Base-by-base conservation (phyloP, 2,797 vertebrate genomes). In the Capromys pilorides region DNA sequence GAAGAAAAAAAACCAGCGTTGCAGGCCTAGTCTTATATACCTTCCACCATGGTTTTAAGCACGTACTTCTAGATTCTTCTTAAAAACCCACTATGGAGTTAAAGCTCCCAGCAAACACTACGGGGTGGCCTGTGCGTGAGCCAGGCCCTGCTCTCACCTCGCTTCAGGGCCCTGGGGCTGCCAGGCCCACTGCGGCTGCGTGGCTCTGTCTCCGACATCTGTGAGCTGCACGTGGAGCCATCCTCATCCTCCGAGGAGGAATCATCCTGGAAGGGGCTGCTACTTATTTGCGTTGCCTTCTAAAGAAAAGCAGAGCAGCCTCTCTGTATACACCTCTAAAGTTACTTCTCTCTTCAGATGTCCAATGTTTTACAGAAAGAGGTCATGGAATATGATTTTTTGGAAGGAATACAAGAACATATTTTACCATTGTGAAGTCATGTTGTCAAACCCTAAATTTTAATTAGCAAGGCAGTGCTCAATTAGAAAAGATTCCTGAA, bases 251-350 rank as follows among this genome's bases (percentile, higher is more conserved):
- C 99, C 0, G 99, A 99, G 88, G 99, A 99, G 0, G 99, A 99
- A 80, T 99, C 99, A 7, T 99, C 99, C 2, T 98, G 98, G 97
- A 99, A 98, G 0, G 99, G 99, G 96, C 98, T 99, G 98, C 97
- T 99, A 98, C 99, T 99, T 97, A 99, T 98, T 95, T 99, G 98
- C 71, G 99, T 99, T 91, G 99, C 99, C 98, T 99, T 99, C 99
- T 99, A 97, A 93, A 97, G 95, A 97, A 96, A 96, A 97, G 84
- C 61, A 97, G 88, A 96, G 96, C 26, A 96, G 64, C 19, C 7
- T 75, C 21, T 33, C 26, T 86, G 21, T 57, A 84, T 26, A 33
- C 28, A 71, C 83, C 88, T 69, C 59, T 92, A 79, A 93, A 36
- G 67, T 80, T 26, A 13, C 36, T 54, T 64, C 59, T 95, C 33